Conservation (phyloP, 2,113 vertebrate genomes). For the Pao palembangensis region DNA sequence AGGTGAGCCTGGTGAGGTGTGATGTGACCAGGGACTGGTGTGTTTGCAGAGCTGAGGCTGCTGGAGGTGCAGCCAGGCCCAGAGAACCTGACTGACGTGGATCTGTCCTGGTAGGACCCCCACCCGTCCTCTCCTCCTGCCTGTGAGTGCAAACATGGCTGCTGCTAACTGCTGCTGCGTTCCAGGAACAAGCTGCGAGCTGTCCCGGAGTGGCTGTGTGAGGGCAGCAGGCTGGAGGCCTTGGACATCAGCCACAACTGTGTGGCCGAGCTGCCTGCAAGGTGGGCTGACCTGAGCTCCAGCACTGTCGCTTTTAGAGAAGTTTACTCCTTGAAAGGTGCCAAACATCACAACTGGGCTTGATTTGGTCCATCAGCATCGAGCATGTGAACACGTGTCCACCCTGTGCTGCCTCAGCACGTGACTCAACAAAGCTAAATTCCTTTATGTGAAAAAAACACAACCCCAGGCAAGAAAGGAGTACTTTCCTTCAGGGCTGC, state of each 20-base stretch:
- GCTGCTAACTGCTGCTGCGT: constrained; percentile 28
- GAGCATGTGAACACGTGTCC: no score
- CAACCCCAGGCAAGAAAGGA: no score
- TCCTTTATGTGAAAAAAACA: no score
- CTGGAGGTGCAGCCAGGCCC: constrained; percentile 88
- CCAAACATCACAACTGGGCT: no score
- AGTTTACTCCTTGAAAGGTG: no score
- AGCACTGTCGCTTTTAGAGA: no score
- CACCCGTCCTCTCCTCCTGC: background rate
- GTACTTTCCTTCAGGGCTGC: no score
- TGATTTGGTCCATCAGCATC: no score
- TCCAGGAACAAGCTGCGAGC: constrained; percentile 84
- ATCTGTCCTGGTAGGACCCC: constrained; percentile 86
- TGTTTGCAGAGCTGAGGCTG: constrained; percentile 80
- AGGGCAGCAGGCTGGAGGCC: constrained; percentile 87
- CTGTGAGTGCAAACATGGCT: no score
- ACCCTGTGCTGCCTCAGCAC: no score
- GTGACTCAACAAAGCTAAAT: no score
- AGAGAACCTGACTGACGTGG: constrained; percentile 84
- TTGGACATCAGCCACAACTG: constrained; percentile 89
- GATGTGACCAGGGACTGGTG: background rate
- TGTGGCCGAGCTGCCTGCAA: constrained; percentile 83
- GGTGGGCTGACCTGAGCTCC: constrained; percentile 72
- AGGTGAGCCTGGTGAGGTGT: background rate
- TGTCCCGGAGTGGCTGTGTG: constrained; percentile 88